Percentiles rank a stretch among this genome's conserved stretches.
Evolutionary conservation across 1,140 invertebrate genomes (phyloP).

Genomic region (Cataglyphis hispanica): DNA sequence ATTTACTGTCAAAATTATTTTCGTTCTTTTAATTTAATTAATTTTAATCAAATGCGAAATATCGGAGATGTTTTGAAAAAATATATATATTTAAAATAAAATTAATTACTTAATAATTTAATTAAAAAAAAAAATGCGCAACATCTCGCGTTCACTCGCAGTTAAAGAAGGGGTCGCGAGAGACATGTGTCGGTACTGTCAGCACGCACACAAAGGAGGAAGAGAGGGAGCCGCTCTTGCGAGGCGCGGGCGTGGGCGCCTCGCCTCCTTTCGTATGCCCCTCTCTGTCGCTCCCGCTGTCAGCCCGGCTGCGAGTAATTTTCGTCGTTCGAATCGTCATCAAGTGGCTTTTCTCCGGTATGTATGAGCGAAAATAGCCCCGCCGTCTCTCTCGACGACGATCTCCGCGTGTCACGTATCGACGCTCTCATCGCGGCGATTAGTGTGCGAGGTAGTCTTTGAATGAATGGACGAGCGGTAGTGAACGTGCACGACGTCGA

Average conservation of each 20-base stretch:
- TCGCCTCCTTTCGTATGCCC: not conserved
- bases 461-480: constrained; percentile 24
- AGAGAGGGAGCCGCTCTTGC: constrained; percentile 20
- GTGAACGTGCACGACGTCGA: constrained; percentile 26
- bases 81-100: not conserved
- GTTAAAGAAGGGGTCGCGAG: not conserved
- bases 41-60: not conserved
- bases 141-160: not conserved
- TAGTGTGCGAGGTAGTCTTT: not conserved
- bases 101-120: not conserved
- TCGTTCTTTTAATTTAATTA: too few species aligned
- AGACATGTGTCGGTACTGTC: not conserved
- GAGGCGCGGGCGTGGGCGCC: constrained; percentile 22
- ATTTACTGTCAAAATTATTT: too few species aligned
- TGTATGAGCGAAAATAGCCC: not conserved
- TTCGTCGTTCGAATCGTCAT: constrained; percentile 32
- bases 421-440: constrained; percentile 1
- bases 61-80: not conserved
- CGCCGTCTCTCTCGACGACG: not conserved
- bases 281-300: constrained; percentile 28
- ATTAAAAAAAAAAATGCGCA: too few species aligned
- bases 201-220: not conserved
- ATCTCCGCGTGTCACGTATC: constrained; percentile 19
- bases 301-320: constrained; percentile 39
- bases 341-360: not conserved